A percentile compares a stretch with the other conserved stretches of the same genome.
Evolutionary conservation across 2,797 vertebrate species (phyloP).

Genomic region (Taenioides sp.): DNA sequence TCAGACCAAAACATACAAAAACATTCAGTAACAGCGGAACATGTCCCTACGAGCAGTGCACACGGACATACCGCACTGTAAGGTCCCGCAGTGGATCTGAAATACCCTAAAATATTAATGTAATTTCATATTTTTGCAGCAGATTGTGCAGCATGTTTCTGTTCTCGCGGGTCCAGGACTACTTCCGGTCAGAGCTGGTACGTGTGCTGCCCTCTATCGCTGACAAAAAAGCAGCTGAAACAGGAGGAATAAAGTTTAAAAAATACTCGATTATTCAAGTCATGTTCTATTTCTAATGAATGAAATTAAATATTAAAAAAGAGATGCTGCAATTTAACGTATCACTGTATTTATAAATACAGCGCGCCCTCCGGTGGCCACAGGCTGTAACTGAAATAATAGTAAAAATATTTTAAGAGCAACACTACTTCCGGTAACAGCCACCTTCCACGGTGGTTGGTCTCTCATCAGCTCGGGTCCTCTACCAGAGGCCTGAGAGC

Average conservation of each 20-base stretch:
- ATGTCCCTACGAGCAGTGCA: conserved; percentile 1
- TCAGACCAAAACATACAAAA: not conserved
- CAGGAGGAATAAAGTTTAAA: not conserved
- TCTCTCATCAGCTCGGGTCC: too few species aligned
- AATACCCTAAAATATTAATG: not conserved
- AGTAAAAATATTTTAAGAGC: too few species aligned
- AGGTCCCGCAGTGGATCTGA: accelerated
- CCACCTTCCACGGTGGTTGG: too few species aligned
- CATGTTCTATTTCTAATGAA: not conserved
- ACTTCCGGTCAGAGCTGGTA: not conserved
- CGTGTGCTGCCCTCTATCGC: not conserved
- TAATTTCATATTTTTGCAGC: not conserved
- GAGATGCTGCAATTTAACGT: not conserved
- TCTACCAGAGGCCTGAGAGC: too few species aligned
- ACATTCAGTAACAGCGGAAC: not conserved
- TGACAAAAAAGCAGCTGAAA: not conserved
- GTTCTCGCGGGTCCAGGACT: conserved; percentile 34
- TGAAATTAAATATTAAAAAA: not conserved
- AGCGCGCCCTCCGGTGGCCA: too few species aligned
- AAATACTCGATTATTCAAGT: not conserved
- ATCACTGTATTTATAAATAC: too few species aligned
- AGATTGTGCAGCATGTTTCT: not conserved
- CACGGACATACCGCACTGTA: not conserved
- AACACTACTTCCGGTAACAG: too few species aligned
- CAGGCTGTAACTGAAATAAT: too few species aligned